Base-by-base conservation (phyloP, 2,888 invertebrate genomes). In the Hirtodrosophila trivittata region DNA sequence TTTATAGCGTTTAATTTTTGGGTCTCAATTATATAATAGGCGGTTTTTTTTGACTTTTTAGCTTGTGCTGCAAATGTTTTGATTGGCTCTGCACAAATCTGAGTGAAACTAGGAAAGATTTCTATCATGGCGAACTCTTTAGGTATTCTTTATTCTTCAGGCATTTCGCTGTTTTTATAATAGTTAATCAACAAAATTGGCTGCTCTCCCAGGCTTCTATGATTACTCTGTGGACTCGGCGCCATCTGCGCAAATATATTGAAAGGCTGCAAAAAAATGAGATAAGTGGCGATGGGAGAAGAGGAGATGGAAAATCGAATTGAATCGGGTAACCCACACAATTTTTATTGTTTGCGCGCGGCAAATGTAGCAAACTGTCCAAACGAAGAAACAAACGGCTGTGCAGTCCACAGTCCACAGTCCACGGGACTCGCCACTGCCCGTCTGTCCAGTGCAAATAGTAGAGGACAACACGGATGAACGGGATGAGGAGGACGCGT, bases 351-450 rank as follows among this genome's bases (percentile, higher is more conserved):
- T 80, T 80, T 80, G 86, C 32, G 62, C 62, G 77, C 66, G 74
- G 77, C 74, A 75, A 75, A 75, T 75, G 77, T 78, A 62, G 73
- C 80, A 67, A 82, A 80, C 86, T 80, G 78, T 77, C 73, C 83
- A 72, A 85, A 85, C 60, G 75, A 75, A 66, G 59, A 33, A 49
- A 46, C 60, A 45, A 66, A 56, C 60, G 77, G 52, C 52, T 64
- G 64, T 62, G 18, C 5, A 21, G 18, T 21, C 5, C 5, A 21
- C 18, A 21, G n/a, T n/a, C n/a, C n/a, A n/a, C 66, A 47, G 37
- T 56, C 12, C 26, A 14, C 56, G 26, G 58, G 37, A 54, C 33
- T 35, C 25, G 41, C 32, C 49, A 51, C 59, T 33, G 28, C 18
- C 21, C 33, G 43, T 9, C 25, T 45, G 77, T 78, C 57, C 66